phyloP scores from a whole-genome alignment of 2,888 invertebrate genomes.

The Diaphora mendica region DNA sequence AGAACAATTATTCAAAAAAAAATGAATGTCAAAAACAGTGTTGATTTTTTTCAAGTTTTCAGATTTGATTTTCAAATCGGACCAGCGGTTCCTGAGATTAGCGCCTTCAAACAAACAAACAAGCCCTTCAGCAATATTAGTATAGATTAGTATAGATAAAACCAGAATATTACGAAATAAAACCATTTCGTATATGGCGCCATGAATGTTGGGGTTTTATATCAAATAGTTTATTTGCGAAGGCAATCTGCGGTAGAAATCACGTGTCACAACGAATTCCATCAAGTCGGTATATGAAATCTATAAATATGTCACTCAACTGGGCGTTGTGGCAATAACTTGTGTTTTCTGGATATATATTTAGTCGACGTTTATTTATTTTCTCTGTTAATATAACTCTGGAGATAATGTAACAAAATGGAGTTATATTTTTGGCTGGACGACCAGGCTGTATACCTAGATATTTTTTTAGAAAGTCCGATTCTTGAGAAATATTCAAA shows the following conservation, averaged over 20 bases:
- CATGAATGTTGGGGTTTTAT: not conserved
- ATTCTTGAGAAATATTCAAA: not conserved
- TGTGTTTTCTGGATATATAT: slow-evolving; percentile 47
- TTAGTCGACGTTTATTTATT: not conserved
- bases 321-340: slow-evolving; percentile 40
- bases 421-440: no score
- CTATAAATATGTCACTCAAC: slow-evolving; percentile 58
- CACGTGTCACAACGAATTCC: slow-evolving; percentile 48
- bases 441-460: no score
- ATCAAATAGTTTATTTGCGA: slow-evolving; percentile 35
- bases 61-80: no score
- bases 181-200: not conserved
- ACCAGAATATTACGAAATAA: not conserved
- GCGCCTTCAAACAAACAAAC: no score
- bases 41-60: no score
- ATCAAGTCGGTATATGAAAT: slow-evolving; percentile 51
- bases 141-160: no score
- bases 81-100: no score
- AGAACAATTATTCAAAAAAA: no score
- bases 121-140: no score
- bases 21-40: no score
- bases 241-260: slow-evolving; percentile 49
- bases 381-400: slow-evolving; percentile 1
- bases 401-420: not conserved
- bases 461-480: no score